Percentiles rank a stretch among this genome's conserved stretches.
phyloP scores from a whole-genome alignment of 2,797 vertebrate species.

The Helostoma temminkii region DNA sequence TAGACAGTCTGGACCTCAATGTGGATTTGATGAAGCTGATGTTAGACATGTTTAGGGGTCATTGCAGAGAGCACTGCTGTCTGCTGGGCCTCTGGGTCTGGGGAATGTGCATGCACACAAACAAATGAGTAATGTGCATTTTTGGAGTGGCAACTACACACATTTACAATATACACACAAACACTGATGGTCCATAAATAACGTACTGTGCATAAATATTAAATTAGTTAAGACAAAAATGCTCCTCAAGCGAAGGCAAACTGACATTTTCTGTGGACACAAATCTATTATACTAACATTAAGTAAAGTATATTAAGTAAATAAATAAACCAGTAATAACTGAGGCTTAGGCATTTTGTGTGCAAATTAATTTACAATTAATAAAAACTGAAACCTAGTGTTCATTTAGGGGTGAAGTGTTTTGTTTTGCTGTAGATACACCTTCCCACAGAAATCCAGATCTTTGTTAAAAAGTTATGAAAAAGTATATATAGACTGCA shows the following conservation, averaged over 20 bases:
- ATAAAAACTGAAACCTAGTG: no score
- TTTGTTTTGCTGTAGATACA: background rate
- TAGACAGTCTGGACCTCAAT: slow-evolving; percentile 80
- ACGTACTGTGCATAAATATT: background rate
- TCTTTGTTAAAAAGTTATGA: no score
- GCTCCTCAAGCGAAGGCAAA: no score
- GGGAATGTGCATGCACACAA: slow-evolving; percentile 33
- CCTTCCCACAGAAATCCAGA: no score
- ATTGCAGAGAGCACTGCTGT: background rate
- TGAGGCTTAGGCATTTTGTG: no score
- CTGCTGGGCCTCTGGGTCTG: slow-evolving; percentile 2
- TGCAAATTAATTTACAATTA: no score
- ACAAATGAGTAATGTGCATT: background rate
- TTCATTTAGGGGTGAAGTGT: no score
- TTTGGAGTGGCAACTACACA: background rate
- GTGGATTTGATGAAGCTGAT: slow-evolving; percentile 87
- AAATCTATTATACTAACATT: no score
- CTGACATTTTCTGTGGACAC: no score
- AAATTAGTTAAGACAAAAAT: background rate
- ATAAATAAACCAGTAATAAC: no score
- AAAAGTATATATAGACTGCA: no score
- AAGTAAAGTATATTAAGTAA: no score
- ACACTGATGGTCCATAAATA: background rate
- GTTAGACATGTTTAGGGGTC: background rate
- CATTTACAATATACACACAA: background rate